Evolutionary conservation across 2,797 vertebrate genomes (phyloP), one percentile per base, ranked within the genome.

Genomic region (Centropyge bicolor): DNA sequence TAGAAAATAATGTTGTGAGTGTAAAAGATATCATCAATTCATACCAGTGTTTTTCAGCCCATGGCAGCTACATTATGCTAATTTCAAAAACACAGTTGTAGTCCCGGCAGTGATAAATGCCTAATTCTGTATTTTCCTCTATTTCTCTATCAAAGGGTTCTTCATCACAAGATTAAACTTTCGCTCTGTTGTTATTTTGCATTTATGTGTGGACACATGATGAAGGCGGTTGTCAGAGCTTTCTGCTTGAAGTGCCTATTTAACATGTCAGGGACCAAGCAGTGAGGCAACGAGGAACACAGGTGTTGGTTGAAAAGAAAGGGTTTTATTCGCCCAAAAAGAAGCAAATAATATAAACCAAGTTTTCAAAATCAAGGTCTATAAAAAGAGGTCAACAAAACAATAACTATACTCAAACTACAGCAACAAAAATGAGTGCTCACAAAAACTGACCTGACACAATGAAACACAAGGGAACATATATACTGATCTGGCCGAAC

Each of bases 41-140:
- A 74, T 65, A 49, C 13, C 9, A 31, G 5, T 51, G 41, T 83
- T 80, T 74, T 78, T 63, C 54, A 70, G 67, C 49, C 71, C 17
- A 31, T 71, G 60, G 71, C 64, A 56, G 57, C 27, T 51, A 17
- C 46, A 76, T 78, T 82, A 66, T 76, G 68, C 3, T 63, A 55
- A 83, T 73, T 70, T 63, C 0, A 3, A 36, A 70, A 81, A 45
- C 36, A 60, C 0, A 0, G 74, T 14, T 64, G 38, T 48, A 52
- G 8, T 41, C 27, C 24, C 14, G 10, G 19, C 56, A 48, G 41
- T 76, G 74, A 74, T 61, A 27, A 76, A 75, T 45, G 38, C 31
- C 17, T 46, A 38, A 35, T 5, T 2, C 22, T 61, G 14, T 3
- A 48, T 70, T 68, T 60, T 61, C 19, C 48, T 61, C 46, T 46